Base-by-base conservation (phyloP, 2,113 vertebrate species). In the Cyphomyrus discorhynchus region DNA sequence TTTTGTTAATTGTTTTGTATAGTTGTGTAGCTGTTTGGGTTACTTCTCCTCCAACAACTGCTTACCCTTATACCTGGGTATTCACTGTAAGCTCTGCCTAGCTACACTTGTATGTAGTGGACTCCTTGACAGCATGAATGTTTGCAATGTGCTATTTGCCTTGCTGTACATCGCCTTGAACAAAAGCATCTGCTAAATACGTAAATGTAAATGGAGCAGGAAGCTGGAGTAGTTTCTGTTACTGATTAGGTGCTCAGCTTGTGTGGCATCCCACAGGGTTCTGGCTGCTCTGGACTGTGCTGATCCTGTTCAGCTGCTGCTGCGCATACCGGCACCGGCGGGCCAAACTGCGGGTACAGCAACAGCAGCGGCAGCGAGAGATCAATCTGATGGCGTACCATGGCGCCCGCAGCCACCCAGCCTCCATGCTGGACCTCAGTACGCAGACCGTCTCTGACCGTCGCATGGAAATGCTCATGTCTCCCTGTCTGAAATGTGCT, bases 371-470 rank as follows among this genome's bases (percentile, higher is more conserved):
- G 80, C 98, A 99, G 95, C 96, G 97, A 19, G 98, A 99, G 96
- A 99, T 99, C 95, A 98, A 98, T 95, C 96, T 99, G 91, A 97
- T 98, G 49, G 98, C 98, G 89, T 99, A 98, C 92, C 95, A 96
- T 2, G 95, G 96, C 91, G 96, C 96, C 88, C 96, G 94, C 93
- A 94, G 95, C 0, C 93, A 92, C 88, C 92, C 95, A 42, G 90
- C 82, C 66, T 91, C 94, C 82, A 93, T 94, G 91, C 93, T 95
- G 92, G 96, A 96, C 88, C 95, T 96, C 90, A 94, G 96, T 96
- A 94, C 95, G 82, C 19, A 45, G 39, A 46, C 42, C 45, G 45
- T 24, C 77, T 21, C 35, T 47, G 82, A 21, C 82, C 45, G 6
- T 31, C 31, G 15, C 11, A 17, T 83, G 80, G 82, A 53, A 6